Evolutionary conservation across 2,797 vertebrate species (phyloP).

Genomic region (Philypnodon macrostomus): DNA sequence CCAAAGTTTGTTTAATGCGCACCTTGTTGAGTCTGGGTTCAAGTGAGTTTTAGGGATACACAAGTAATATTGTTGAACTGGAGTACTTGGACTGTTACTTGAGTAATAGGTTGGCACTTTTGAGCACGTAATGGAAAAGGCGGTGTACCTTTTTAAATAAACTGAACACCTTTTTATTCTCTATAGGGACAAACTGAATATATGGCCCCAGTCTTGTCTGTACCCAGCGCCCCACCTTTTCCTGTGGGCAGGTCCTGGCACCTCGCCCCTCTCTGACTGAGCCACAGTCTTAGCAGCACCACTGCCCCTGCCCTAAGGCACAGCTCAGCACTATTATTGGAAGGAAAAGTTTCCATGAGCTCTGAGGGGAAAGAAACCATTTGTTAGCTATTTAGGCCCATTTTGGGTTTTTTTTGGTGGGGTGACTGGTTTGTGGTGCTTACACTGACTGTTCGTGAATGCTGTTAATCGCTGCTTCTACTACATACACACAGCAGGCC

Average conservation of each 20-base stretch:
- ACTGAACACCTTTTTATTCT: no score
- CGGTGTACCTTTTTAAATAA: no score
- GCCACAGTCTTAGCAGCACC: slow-evolving; percentile 52
- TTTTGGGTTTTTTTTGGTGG: slow-evolving; percentile 43
- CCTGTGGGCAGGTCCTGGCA: slow-evolving; percentile 47
- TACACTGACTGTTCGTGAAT: slow-evolving; percentile 6
- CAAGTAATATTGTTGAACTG: no score
- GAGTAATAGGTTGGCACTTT: no score
- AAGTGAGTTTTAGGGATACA: no score
- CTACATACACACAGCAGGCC: neutral
- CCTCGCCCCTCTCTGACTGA: slow-evolving; percentile 31
- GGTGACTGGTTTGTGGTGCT: slow-evolving; percentile 17
- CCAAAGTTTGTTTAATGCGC: no score
- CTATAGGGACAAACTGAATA: slow-evolving; percentile 3
- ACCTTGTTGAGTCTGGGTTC: no score
- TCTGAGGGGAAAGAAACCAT: slow-evolving; percentile 53
- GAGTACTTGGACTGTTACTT: no score
- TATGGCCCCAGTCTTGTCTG: neutral
- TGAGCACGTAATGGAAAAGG: no score
- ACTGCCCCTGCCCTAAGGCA: slow-evolving; percentile 55
- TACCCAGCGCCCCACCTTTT: slow-evolving; percentile 45
- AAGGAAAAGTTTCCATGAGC: slow-evolving; percentile 72
- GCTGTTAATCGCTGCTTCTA: neutral
- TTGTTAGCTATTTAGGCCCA: slow-evolving; percentile 64
- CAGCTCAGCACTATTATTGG: slow-evolving; percentile 64